Base-by-base conservation (phyloP, 2,797 vertebrate species). In the Carduelis carduelis region DNA sequence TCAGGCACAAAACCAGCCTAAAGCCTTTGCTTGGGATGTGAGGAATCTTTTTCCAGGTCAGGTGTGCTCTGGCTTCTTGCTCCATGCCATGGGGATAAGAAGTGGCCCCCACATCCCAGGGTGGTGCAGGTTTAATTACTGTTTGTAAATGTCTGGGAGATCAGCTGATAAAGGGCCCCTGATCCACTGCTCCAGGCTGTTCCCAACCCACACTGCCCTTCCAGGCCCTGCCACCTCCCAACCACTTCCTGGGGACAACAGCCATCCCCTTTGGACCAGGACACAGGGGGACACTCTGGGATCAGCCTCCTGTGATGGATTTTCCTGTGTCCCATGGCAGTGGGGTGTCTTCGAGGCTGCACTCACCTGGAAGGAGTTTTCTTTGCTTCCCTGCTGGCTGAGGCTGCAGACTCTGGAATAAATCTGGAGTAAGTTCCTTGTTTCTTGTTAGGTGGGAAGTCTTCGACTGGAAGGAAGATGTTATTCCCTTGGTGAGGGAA, bases 381-480 rank as follows among this genome's bases (percentile, higher is more conserved):
- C 94, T 93, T 98, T 24, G 87, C 78, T 8, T 95, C 74, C 32
- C 92, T 91, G 17, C 89, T 83, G 30, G 98, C 90, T 96, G 97
- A 98, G 70, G 97, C 87, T 30, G 98, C 98, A 2, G 98, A 98
- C 6, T 98, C 98, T 0, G 98, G 98, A 49, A 89, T 97, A 37
- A 59, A 50, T 22, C 97, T 72, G 1, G 70, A 85, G 17, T 71
- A n/a, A 55, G 53, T n/a, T 96, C 63, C 0, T 66, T 87, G 14
- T 68, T 30, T 13, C 82, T 83, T 26, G 89, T 52, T 64, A 92
- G 96, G 34, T 89, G 89, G 65, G 74, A 76, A 5, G 97, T 97
- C 83, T 96, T 98, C 34, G 98, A 98, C 72, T 94, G 98, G 96
- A 98, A 99, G 92, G 97, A 97, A 83, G 98, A 98, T 70, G 96